These are phyloP conservation scores for Delia radicum DNA, from an alignment of 1,140 invertebrate genomes.

Conservation along the genomic window DNA sequence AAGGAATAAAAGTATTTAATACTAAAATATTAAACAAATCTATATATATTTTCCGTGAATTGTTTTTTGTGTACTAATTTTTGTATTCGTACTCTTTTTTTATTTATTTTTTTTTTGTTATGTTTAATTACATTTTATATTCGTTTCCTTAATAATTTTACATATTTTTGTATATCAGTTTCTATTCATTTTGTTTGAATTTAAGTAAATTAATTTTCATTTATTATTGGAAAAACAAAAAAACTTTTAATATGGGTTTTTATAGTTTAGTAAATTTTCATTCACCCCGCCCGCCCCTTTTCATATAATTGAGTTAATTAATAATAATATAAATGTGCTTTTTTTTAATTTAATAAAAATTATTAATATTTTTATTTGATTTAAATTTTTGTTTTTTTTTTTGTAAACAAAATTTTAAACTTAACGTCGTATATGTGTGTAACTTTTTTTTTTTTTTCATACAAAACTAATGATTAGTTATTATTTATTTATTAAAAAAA, in stretches of 20 bases:
- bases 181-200: background rate
- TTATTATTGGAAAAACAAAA: background rate
- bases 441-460: background rate
- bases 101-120: background rate
- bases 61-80: conserved; percentile 18
- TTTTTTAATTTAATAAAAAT: background rate
- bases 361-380: background rate
- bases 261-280: background rate
- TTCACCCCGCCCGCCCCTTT: background rate
- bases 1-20: background rate
- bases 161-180: background rate
- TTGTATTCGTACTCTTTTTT: conserved; percentile 1
- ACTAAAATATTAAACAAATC: background rate
- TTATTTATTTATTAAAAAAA: background rate
- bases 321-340: background rate
- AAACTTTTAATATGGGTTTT: background rate
- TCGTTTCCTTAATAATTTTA: background rate
- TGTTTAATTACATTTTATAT: background rate
- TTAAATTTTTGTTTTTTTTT: too few relatives aligned
- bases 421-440: background rate
- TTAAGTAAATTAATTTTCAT: background rate
- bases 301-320: background rate
- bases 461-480: background rate
- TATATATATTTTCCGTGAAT: conserved; percentile 18
- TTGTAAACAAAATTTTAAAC: background rate